Conservation (phyloP, 2,797 vertebrate species). For the Thamnophis elegans region DNA sequence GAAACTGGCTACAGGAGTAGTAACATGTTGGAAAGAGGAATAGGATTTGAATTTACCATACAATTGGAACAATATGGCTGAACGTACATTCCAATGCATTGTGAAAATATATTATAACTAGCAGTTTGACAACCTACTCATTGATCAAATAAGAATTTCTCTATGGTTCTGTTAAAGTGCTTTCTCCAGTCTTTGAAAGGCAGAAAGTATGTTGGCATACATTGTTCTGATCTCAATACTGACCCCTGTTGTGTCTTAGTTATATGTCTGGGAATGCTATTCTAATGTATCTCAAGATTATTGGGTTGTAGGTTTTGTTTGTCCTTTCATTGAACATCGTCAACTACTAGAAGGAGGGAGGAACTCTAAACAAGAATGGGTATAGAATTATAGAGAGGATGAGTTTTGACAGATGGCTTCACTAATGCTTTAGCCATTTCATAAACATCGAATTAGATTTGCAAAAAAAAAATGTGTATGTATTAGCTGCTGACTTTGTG, state of each 20-base stretch:
- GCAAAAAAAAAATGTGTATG: no score
- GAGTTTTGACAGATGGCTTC: background rate
- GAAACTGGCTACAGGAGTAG: slow-evolving; percentile 40
- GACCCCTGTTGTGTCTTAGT: background rate
- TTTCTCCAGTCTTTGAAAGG: background rate
- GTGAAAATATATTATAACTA: slow-evolving; percentile 49
- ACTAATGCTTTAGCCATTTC: background rate
- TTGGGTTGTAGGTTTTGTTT: background rate
- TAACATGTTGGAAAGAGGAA: slow-evolving; percentile 44
- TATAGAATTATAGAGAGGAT: background rate
- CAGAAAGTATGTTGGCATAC: background rate
- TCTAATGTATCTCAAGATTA: background rate
- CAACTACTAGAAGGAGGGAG: background rate
- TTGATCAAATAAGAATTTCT: background rate
- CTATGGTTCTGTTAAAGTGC: background rate
- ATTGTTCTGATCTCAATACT: background rate
- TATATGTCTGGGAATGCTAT: background rate
- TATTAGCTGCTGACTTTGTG: background rate
- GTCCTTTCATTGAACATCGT: background rate
- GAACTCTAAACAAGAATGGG: background rate
- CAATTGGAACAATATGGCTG: slow-evolving; percentile 22
- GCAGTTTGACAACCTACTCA: background rate
- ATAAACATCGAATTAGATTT: background rate
- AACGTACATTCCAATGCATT: slow-evolving; percentile 37
- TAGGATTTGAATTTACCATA: slow-evolving; percentile 31